These are phyloP conservation scores for Pipra filicauda DNA, from an alignment of 2,113 vertebrate species.

Conservation along the genomic window DNA sequence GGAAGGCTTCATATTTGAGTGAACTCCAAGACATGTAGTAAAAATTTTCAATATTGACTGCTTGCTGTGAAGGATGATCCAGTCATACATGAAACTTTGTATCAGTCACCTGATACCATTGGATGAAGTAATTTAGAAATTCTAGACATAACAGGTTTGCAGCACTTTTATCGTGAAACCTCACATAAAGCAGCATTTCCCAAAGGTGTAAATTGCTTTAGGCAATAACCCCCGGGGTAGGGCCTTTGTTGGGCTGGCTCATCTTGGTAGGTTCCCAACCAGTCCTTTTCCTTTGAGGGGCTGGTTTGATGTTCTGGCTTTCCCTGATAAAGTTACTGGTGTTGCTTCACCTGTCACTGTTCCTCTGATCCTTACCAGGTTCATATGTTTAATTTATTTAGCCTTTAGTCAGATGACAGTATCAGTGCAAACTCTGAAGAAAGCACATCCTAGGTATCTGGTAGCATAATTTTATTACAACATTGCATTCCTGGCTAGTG, in stretches of 20 bases:
- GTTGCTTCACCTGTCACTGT: not conserved
- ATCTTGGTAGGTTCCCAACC: not conserved
- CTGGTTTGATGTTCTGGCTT: not conserved
- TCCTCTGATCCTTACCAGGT: not conserved
- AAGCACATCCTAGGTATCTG: not conserved
- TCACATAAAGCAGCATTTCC: not conserved
- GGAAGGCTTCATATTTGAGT: not conserved
- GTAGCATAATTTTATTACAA: not conserved
- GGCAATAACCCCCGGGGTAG: not conserved
- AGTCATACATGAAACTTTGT: not conserved
- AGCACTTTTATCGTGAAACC: not conserved
- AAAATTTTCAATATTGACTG: not conserved
- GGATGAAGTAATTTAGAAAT: not conserved
- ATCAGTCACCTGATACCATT: not conserved
- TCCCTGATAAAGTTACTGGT: not conserved
- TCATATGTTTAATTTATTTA: not conserved
- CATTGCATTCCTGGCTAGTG: not conserved
- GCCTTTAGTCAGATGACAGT: not conserved
- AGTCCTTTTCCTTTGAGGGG: not conserved
- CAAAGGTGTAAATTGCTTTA: not conserved
- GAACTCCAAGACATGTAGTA: accelerated
- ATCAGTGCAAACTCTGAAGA: not conserved
- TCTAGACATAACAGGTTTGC: not conserved
- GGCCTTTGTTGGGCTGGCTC: not conserved
- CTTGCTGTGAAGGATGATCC: not conserved